phyloP scores from a whole-genome alignment of 2,797 vertebrate genomes.

The Trachurus trachurus region DNA sequence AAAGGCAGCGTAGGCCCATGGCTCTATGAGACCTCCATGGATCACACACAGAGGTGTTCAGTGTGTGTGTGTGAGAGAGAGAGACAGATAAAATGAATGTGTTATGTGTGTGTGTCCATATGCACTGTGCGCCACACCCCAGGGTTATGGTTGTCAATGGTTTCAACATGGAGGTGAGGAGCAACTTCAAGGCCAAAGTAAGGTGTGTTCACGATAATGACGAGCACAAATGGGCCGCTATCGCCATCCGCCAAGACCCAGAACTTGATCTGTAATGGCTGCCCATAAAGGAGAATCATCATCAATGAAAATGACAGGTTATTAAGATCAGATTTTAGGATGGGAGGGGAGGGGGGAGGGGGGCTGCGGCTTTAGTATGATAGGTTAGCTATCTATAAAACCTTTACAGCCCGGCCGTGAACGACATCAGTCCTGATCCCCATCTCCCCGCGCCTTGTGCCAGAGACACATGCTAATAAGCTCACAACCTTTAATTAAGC shows the following conservation, averaged over 20 bases:
- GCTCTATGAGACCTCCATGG: slow-evolving; percentile 1
- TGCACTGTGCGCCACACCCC: slow-evolving; percentile 15
- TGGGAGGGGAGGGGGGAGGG: slow-evolving; percentile 41
- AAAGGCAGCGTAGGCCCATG: background rate
- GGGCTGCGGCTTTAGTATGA: slow-evolving; percentile 90
- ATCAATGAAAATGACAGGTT: slow-evolving; percentile 93
- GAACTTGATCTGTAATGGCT: slow-evolving; percentile 82
- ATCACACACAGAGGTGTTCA: slow-evolving; percentile 20
- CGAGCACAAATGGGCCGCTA: slow-evolving; percentile 51
- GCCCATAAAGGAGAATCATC: slow-evolving; percentile 86
- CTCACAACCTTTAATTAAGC: slow-evolving; percentile 99
- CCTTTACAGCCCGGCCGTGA: slow-evolving; percentile 94
- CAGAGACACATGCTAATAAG: slow-evolving; percentile 99
- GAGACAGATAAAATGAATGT: background rate
- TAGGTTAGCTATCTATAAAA: slow-evolving; percentile 96
- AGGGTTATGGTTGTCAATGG: slow-evolving; percentile 48
- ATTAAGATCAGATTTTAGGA: slow-evolving; percentile 91
- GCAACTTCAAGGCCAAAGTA: slow-evolving; percentile 80
- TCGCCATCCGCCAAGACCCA: slow-evolving; percentile 70
- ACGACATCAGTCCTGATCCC: slow-evolving; percentile 91
- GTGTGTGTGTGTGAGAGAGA: slow-evolving; percentile 6
- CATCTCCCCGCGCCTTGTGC: slow-evolving; percentile 86
- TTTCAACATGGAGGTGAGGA: slow-evolving; percentile 70
- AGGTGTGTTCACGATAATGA: slow-evolving; percentile 72
- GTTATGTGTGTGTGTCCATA: slow-evolving; percentile 31